Conservation (phyloP, 2,888 invertebrate genomes). For the Galeopsomyia nigrocyanea region DNA sequence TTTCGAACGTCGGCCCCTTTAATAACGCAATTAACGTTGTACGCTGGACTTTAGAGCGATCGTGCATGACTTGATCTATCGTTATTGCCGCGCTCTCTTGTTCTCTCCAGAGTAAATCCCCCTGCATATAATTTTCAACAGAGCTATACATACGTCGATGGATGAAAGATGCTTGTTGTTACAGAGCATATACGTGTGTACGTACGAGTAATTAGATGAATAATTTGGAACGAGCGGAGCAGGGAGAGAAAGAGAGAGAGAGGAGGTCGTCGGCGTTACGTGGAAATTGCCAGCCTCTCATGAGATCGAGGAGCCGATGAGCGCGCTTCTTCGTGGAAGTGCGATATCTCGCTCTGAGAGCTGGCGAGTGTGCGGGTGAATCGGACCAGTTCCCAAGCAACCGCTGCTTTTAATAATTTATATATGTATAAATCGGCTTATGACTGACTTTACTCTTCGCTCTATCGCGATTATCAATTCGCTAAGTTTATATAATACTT, state of each 20-base stretch:
- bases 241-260: no score
- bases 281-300: constrained; percentile 4
- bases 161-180: background rate
- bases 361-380: constrained; percentile 50
- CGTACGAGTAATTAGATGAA: constrained; percentile 1
- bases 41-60: constrained; percentile 52
- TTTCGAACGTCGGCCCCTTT: constrained; percentile 52
- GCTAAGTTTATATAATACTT: constrained; percentile 61
- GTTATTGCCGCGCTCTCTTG: constrained; percentile 29
- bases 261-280: no score
- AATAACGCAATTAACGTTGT: constrained; percentile 68
- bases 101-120: constrained; percentile 31
- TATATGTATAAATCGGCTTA: constrained; percentile 57
- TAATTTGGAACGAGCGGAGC: constrained; percentile 10
- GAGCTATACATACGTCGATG: background rate
- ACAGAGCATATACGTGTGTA: background rate
- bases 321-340: constrained; percentile 58
- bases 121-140: constrained; percentile 15
- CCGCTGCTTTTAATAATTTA: constrained; percentile 66
- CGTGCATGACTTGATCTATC: constrained; percentile 43
- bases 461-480: background rate
- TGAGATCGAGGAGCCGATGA: constrained; percentile 9
- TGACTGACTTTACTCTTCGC: no score
- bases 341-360: constrained; percentile 48
- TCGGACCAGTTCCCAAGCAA: constrained; percentile 31